Conservation (phyloP, 2,797 vertebrate species). For the Enteromius argenteus region DNA sequence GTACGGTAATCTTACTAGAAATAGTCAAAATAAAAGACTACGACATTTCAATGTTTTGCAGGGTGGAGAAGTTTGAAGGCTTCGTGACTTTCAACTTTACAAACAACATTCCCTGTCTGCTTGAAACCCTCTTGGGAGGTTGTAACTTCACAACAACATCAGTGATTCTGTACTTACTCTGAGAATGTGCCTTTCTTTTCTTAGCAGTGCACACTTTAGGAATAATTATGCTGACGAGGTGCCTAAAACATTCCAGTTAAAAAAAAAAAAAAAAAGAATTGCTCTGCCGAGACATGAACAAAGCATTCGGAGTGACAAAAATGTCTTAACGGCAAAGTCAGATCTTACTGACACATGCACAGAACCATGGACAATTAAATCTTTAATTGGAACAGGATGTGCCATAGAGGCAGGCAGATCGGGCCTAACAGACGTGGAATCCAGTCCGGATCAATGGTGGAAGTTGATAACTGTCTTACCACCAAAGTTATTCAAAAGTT, state of each 20-base stretch:
- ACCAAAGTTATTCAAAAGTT: neutral
- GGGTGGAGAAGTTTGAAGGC: conserved; percentile 35
- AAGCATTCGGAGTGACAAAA: conserved; percentile 50
- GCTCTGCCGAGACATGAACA: conserved; percentile 35
- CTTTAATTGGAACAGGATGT: conserved; percentile 61
- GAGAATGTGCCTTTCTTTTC: neutral
- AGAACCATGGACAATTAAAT: conserved; percentile 59
- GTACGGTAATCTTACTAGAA: neutral
- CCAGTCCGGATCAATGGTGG: conserved; percentile 29
- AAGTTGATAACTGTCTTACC: neutral
- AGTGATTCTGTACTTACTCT: neutral
- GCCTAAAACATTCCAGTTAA: conserved; percentile 35
- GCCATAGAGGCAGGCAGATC: conserved; percentile 7
- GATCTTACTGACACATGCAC: conserved; percentile 56
- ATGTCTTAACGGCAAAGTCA: conserved; percentile 31
- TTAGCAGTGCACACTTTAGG: conserved; percentile 18
- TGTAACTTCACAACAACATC: conserved; percentile 37
- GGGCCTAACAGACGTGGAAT: conserved; percentile 49
- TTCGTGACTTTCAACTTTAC: conserved; percentile 49
- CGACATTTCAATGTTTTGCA: conserved; percentile 24
- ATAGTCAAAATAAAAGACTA: conserved; percentile 17
- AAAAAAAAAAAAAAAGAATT: conserved; percentile 47
- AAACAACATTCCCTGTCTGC: conserved; percentile 41
- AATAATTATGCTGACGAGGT: conserved; percentile 62
- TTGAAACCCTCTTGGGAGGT: conserved; percentile 38